These are phyloP conservation scores for Dendronephthya gigantea DNA, from an alignment of 64 coral and sea anemone genomes.

Conservation along the genomic window DNA sequence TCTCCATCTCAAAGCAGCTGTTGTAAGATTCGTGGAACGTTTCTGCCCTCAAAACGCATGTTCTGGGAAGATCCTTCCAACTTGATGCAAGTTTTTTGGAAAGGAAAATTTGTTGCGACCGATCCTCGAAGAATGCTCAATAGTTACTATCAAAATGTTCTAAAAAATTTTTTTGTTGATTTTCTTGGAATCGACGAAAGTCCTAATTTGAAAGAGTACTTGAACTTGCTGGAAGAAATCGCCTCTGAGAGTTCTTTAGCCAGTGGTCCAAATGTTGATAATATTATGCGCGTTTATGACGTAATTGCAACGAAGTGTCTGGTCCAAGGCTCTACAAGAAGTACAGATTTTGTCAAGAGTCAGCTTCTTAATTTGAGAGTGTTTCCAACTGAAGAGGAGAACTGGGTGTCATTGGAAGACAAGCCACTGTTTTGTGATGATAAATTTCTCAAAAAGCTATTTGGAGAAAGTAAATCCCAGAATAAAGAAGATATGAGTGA, in stretches of 20 bases:
- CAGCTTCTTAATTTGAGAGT: constrained; percentile 8
- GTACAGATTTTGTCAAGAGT: constrained; percentile 17
- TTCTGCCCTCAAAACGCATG: constrained; percentile 53
- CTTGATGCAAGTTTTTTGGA: constrained; percentile 19
- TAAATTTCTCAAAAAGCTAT: constrained; percentile 47
- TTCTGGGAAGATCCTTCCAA: constrained; percentile 67
- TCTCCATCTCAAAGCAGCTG: background rate
- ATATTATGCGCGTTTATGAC: background rate
- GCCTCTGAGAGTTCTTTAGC: background rate
- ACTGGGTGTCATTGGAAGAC: constrained; percentile 59
- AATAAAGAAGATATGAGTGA: background rate
- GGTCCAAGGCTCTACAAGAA: background rate
- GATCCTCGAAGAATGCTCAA: constrained; percentile 36
- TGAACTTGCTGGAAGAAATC: constrained; percentile 49
- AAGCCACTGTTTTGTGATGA: constrained; percentile 58
- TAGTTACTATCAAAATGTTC: constrained; percentile 21
- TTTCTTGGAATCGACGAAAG: constrained; percentile 43
- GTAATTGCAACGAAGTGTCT: background rate
- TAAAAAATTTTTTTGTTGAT: constrained; percentile 26
- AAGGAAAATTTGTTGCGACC: background rate
- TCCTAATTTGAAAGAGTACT: constrained; percentile 69
- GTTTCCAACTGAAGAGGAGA: constrained; percentile 39
- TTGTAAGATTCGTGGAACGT: background rate
- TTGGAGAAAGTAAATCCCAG: background rate
- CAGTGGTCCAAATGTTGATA: background rate